Conservation (phyloP, 2,113 vertebrate species). For the Pollimyrus isidori region DNA sequence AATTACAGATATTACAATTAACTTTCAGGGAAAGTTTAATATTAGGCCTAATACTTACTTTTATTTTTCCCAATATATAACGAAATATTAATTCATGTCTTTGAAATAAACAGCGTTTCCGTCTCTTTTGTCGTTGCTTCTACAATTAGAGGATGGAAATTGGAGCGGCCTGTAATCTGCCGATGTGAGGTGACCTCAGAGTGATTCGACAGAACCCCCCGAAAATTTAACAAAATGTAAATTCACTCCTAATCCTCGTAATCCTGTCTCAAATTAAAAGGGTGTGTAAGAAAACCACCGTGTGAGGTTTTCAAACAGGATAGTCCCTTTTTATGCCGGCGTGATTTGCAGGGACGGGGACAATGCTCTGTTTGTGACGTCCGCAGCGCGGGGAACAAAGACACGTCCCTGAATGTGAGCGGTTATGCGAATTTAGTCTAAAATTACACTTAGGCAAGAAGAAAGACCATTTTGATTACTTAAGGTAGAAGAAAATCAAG, state of each 20-base stretch:
- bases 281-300: slow-evolving; percentile 2
- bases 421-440: slow-evolving; percentile 5
- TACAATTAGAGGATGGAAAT: neutral
- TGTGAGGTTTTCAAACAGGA: slow-evolving; percentile 12
- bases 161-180: neutral
- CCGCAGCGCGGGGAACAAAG: neutral
- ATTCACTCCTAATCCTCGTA: slow-evolving; percentile 14
- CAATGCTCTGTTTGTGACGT: slow-evolving; percentile 8
- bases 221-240: slow-evolving; percentile 19
- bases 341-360: slow-evolving; percentile 11
- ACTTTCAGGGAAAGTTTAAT: neutral
- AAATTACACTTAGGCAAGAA: neutral
- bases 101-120: neutral
- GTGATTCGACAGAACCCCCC: slow-evolving; percentile 1
- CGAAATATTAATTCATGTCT: slow-evolving; percentile 7
- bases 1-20: neutral
- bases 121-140: slow-evolving; percentile 14
- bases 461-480: neutral
- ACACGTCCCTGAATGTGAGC: neutral
- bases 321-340: neutral
- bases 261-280: slow-evolving; percentile 10
- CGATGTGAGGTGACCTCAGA: neutral
- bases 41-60: neutral
- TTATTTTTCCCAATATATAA: neutral
- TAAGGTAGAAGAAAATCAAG: neutral